Percentiles rank a stretch among this genome's conserved stretches.
Evolutionary conservation across 1,140 invertebrate species (phyloP).

Genomic region (Penaeus indicus): DNA sequence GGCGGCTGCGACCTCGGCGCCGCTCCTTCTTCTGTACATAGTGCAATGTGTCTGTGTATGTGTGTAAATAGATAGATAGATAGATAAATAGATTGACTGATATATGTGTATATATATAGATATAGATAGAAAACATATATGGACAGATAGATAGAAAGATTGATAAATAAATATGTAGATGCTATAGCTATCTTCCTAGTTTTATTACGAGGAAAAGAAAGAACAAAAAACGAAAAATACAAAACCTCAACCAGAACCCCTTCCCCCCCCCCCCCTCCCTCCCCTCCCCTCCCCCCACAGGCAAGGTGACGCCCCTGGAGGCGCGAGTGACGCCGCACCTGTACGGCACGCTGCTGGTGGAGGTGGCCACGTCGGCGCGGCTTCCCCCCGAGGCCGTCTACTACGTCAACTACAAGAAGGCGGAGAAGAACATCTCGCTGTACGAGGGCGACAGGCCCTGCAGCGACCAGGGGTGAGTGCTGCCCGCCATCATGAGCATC

Average conservation of each 20-base stretch:
- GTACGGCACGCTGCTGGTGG: slow-evolving; percentile 42
- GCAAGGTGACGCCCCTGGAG: slow-evolving; percentile 39
- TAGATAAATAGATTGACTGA: too few species aligned
- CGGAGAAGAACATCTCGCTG: slow-evolving; percentile 48
- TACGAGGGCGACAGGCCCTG: slow-evolving; percentile 60
- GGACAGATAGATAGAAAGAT: too few species aligned
- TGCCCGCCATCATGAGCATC: too few species aligned
- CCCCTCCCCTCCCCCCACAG: neutral
- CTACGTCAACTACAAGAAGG: slow-evolving; percentile 59
- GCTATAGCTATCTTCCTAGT: too few species aligned
- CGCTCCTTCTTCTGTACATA: too few species aligned
- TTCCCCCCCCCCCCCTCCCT: neutral
- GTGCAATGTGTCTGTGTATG: too few species aligned
- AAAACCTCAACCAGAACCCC: neutral
- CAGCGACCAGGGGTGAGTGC: slow-evolving; percentile 48
- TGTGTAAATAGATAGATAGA: too few species aligned
- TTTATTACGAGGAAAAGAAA: too few species aligned
- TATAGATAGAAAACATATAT: too few species aligned
- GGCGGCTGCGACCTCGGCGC: neutral
- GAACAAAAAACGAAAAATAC: too few species aligned
- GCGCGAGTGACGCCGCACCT: slow-evolving; percentile 16
- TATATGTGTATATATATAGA: too few species aligned
- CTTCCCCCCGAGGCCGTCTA: slow-evolving; percentile 27
- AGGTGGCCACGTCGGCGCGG: neutral
- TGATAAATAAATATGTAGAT: too few species aligned